Base-by-base conservation (phyloP, 2,888 invertebrate genomes). In the Papilio demoleus region DNA sequence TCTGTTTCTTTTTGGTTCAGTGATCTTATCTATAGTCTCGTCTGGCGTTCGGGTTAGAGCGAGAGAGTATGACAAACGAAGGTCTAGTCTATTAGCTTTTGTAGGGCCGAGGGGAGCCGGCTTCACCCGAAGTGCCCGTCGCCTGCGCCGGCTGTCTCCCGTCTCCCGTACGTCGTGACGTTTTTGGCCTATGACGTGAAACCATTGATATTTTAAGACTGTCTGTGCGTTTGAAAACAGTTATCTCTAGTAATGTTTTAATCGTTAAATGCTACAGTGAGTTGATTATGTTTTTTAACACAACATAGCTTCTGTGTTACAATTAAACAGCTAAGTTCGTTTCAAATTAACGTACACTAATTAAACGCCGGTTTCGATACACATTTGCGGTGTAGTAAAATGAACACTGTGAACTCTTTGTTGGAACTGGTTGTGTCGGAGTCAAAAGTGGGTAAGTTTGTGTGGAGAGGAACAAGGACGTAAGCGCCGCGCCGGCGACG, bases 1-100 rank as follows among this genome's bases (percentile, higher is more conserved):
- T 86, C 83, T 88, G 88, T 90, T 88, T 86, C 88, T 87, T 88
- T 90, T 86, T 85, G 83, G 88, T 91, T 91, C 90, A 88, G 80
- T 88, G 88, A 88, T 90, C 89, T 85, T 84, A 86, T 86, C 83
- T 81, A 79, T 78, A 79, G 81, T 81, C 79, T 82, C 81, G 79
- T 74, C 74, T 75, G 76, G 71, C 73, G 72, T 69, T 65, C 71
- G 72, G 64, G 71, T 72, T 71, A 78, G 87, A 80, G 74, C 14
- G 84, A 87, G 82, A 87, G 22, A 76, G 79, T 71, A 71, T 72
- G 74, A 56, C 4, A 56, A 31, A 24, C 31, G 53, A 56, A 56
- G 53, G 53, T 56, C 76, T 78, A 68, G 68, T 73, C 76, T 78
- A 67, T 79, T 79, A 34, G 17, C 24, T 80, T 78, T 79, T 75